phyloP scores from a whole-genome alignment of 2,113 vertebrate genomes.

The Sula dactylatra region DNA sequence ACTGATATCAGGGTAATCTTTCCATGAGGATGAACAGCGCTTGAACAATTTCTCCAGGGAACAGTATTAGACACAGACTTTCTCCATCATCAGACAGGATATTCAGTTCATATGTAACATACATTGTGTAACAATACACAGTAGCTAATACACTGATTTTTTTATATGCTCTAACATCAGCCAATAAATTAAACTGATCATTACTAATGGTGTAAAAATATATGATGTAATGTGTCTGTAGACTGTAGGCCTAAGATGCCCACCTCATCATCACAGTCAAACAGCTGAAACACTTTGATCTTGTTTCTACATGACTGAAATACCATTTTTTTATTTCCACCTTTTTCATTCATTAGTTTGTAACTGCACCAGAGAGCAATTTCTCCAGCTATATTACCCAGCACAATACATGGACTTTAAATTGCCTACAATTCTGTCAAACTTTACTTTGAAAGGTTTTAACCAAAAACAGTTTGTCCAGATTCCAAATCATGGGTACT shows the following conservation, averaged over 20 bases:
- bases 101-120: neutral
- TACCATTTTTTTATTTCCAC: neutral
- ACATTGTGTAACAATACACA: neutral
- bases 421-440: neutral
- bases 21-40: slow-evolving; percentile 32
- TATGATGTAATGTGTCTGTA: neutral
- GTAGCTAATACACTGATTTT: neutral
- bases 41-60: slow-evolving; percentile 47
- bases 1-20: slow-evolving; percentile 38
- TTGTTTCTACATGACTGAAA: neutral
- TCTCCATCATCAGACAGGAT: slow-evolving; percentile 44
- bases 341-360: neutral
- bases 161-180: neutral
- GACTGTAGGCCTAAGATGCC: neutral
- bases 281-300: neutral
- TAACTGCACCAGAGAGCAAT: neutral
- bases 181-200: neutral
- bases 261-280: neutral
- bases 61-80: neutral
- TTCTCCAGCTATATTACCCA: neutral
- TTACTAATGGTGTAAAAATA: neutral
- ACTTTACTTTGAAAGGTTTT: neutral
- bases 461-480: neutral
- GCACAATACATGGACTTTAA: neutral
- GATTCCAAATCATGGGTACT: neutral